Evolutionary conservation across 2,888 invertebrate species (phyloP).

Genomic region (Dioctria linearis): DNA sequence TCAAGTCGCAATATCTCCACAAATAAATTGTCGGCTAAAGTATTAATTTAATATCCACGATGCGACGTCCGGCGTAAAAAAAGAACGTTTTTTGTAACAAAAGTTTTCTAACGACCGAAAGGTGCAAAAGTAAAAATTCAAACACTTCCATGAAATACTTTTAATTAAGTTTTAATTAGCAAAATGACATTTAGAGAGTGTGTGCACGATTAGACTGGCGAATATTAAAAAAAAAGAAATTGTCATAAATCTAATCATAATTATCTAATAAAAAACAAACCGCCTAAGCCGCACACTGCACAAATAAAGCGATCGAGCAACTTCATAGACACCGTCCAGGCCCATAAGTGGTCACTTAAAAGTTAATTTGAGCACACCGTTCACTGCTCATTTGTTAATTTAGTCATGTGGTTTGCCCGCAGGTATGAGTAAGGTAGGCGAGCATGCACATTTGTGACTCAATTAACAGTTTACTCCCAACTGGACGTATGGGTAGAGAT

Average conservation of each 20-base stretch:
- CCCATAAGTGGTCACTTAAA: conserved; percentile 48
- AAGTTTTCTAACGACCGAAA: too few relatives aligned
- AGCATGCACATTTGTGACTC: conserved; percentile 37
- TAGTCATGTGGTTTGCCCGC: conserved; percentile 37
- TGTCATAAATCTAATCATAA: conserved; percentile 1
- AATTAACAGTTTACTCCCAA: conserved; percentile 22
- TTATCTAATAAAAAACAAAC: neutral
- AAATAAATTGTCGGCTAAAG: too few relatives aligned
- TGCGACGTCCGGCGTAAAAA: too few relatives aligned
- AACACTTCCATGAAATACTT: too few relatives aligned
- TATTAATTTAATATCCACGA: too few relatives aligned
- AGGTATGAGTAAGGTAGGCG: neutral
- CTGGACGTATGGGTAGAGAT: neutral
- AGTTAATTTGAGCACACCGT: conserved; percentile 40
- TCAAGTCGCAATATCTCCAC: too few relatives aligned
- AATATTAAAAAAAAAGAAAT: neutral
- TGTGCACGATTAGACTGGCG: too few relatives aligned
- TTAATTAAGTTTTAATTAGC: too few relatives aligned
- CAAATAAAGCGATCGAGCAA: neutral
- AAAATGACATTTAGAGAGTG: too few relatives aligned
- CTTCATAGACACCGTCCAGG: neutral
- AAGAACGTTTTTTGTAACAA: too few relatives aligned
- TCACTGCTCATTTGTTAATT: conserved; percentile 45
- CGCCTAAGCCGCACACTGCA: neutral
- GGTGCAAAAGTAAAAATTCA: too few relatives aligned